Conservation (phyloP, 1,140 invertebrate genomes). For the Camponotus floridanus region DNA sequence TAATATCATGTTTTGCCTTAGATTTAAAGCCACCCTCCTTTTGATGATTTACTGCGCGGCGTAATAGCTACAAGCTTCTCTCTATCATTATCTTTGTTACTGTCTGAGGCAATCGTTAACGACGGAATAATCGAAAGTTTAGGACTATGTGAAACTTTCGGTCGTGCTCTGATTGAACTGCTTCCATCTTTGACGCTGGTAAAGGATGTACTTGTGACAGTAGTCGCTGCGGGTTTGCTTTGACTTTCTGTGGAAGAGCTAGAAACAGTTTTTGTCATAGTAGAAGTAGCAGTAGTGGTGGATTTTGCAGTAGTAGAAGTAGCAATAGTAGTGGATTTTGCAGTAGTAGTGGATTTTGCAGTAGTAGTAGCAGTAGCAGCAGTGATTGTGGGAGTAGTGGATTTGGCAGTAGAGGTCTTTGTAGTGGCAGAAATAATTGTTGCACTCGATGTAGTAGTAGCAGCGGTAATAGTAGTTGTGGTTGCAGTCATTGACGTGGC, state of each 20-base stretch:
- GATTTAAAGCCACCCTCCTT: constrained; percentile 72
- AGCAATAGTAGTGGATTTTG: neutral
- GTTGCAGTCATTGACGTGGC: neutral
- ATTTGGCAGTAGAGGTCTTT: neutral
- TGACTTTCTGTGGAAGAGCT: constrained; percentile 5
- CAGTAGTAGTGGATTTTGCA: neutral
- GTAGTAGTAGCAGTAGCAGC: neutral
- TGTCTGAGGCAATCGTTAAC: constrained; percentile 60
- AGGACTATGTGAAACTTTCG: constrained; percentile 68
- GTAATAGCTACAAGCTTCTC: constrained; percentile 67
- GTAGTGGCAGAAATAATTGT: neutral
- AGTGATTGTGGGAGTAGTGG: neutral
- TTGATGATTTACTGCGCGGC: constrained; percentile 67
- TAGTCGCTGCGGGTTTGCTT: neutral
- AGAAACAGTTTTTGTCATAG: neutral
- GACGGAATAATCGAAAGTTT: constrained; percentile 54
- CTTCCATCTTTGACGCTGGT: neutral
- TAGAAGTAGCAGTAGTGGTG: neutral
- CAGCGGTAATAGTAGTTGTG: neutral
- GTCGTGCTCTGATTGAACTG: constrained; percentile 65
- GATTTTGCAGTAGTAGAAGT: neutral
- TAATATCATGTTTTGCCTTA: neutral
- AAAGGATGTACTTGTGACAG: neutral
- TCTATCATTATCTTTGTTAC: constrained; percentile 46
- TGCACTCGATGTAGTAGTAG: neutral